These are phyloP conservation scores for Araneus ventricosus DNA, from an alignment of 1,140 invertebrate genomes.

Conservation along the genomic window DNA sequence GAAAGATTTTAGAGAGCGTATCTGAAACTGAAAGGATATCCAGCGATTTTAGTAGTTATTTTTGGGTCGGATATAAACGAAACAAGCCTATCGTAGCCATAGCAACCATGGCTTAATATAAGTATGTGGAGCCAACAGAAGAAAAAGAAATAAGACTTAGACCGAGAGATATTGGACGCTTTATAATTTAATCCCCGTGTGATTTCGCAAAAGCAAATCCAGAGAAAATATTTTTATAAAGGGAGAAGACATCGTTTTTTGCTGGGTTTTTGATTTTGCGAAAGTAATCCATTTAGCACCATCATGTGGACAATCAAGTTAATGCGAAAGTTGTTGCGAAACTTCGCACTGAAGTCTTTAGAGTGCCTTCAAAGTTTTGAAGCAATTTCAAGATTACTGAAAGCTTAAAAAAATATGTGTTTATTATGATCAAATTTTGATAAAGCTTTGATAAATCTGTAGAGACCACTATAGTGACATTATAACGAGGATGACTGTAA, in stretches of 20 bases:
- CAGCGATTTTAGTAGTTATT: slow-evolving; percentile 1
- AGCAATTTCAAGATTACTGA: too few species aligned
- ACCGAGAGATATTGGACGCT: not conserved
- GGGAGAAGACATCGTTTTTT: not conserved
- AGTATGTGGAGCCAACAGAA: not conserved
- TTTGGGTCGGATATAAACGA: slow-evolving; percentile 5
- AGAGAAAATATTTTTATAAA: not conserved
- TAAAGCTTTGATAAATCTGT: too few species aligned
- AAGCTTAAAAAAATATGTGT: too few species aligned
- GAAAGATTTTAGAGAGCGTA: not conserved
- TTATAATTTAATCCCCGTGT: not conserved
- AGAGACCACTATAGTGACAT: too few species aligned
- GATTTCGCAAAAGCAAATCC: not conserved
- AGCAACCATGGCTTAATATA: not conserved
- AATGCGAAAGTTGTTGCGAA: too few species aligned
- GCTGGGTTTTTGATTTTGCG: not conserved
- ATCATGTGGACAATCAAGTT: too few species aligned
- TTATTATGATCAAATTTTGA: too few species aligned
- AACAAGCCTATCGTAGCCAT: not conserved
- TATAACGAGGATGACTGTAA: too few species aligned
- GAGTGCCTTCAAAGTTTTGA: too few species aligned
- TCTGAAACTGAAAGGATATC: not conserved
- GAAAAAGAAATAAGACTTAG: not conserved
- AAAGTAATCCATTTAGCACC: too few species aligned
- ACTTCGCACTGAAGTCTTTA: too few species aligned